Evolutionary conservation across 2,113 vertebrate species (phyloP).

Genomic region (Halichoeres trimaculatus): DNA sequence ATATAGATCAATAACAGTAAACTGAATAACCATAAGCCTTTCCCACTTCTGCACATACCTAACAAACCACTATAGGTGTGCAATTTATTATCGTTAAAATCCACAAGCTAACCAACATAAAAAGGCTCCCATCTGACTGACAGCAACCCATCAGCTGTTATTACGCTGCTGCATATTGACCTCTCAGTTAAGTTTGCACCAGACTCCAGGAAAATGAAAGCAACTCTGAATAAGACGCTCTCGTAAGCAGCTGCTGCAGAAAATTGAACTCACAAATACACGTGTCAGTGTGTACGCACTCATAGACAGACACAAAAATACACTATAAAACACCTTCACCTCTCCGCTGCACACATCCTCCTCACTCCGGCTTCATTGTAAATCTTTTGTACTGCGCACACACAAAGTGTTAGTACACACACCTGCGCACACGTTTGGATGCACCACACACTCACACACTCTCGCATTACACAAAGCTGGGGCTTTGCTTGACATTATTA

Average conservation of each 20-base stretch:
- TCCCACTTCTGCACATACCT: constrained; percentile 4
- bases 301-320: constrained; percentile 12
- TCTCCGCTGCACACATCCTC: constrained; percentile 34
- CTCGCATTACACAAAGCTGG: constrained; percentile 64
- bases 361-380: constrained; percentile 51
- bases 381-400: constrained; percentile 50
- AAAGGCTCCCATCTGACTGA: constrained; percentile 44
- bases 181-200: constrained; percentile 65
- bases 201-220: constrained; percentile 41
- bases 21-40: constrained; percentile 33
- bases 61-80: constrained; percentile 14
- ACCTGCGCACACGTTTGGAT: constrained; percentile 18
- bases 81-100: constrained; percentile 52
- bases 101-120: constrained; percentile 35
- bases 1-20: constrained; percentile 40
- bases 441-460: constrained; percentile 32
- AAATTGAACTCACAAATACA: constrained; percentile 53
- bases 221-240: constrained; percentile 46
- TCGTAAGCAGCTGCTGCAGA: constrained; percentile 46
- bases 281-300: constrained; percentile 19
- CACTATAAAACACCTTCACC: constrained; percentile 47
- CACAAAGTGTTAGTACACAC: constrained; percentile 12
- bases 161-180: constrained; percentile 71
- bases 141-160: constrained; percentile 61
- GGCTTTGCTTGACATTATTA: constrained; percentile 85